Percentiles rank a stretch among this genome's conserved stretches.
Conservation (phyloP, 2,113 vertebrate species). For the Plotosus lineatus region DNA sequence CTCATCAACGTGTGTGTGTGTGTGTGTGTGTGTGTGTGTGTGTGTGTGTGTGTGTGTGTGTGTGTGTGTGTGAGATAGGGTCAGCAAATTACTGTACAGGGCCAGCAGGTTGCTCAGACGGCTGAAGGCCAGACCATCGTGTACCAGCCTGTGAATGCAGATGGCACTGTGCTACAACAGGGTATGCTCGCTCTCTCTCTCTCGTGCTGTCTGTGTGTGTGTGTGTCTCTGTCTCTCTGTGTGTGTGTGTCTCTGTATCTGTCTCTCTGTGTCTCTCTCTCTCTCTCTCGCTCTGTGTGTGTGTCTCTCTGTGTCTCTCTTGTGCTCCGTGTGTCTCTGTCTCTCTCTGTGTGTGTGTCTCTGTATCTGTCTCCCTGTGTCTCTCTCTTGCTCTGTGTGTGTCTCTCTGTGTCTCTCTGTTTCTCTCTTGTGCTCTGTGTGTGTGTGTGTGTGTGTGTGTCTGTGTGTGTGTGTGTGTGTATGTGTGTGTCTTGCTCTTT, state of each 20-base stretch:
- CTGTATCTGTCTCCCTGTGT: neutral
- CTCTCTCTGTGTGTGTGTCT: neutral
- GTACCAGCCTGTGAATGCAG: slow-evolving; percentile 97
- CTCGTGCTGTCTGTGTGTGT: no score
- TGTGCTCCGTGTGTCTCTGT: neutral
- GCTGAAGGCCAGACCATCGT: slow-evolving; percentile 98
- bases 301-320: neutral
- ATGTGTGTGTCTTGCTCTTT: no score
- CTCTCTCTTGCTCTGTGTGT: neutral
- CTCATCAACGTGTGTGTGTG: no score
- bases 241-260: neutral
- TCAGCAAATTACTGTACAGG: slow-evolving; percentile 96
- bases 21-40: no score
- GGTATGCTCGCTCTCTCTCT: slow-evolving; percentile 69
- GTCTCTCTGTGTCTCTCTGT: neutral
- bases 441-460: no score
- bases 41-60: neutral
- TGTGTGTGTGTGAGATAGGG: slow-evolving; percentile 67
- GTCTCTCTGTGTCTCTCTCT: neutral
- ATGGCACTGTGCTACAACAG: slow-evolving; percentile 95
- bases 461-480: neutral
- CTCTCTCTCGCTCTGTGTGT: neutral
- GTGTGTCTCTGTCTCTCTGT: neutral
- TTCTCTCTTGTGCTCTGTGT: no score
- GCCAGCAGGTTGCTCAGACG: slow-evolving; percentile 95